Evolutionary conservation across 2,113 vertebrate species (phyloP), one percentile per base, ranked within the genome.

Genomic region (Eulemur rufifrons): DNA sequence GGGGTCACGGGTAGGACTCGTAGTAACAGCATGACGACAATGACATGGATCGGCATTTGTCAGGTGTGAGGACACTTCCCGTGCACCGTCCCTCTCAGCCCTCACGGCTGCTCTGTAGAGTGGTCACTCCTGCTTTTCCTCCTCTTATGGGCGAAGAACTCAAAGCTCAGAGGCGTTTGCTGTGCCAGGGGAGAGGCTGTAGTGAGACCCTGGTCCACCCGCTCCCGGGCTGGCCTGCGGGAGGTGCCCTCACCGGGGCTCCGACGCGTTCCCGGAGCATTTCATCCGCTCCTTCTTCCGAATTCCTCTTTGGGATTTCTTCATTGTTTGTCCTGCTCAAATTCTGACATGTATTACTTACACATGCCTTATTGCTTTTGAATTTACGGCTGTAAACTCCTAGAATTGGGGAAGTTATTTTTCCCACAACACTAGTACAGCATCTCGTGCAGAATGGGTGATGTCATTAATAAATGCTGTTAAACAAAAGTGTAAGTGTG

Each of bases 11-110:
- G 68, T n/a, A 1, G 13, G 23, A 5, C 27, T 25, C 29, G 39
- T 8, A 29, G 74, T 27, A 27, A 27, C 3, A 2, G 11, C 3
- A 9, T 61, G 25, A 20, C 5, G 6, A 27, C 25, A 61, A 4
- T 3, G 14, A 15, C 23, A 68, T n/a, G 56, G n/a, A 29, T 4
- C 8, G 17, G 21, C 20, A 23, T 18, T 15, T 80, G 74, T 29
- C 25, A 29, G 17, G 39, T 45, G 8, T 59, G 0, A 61, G 32
- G 42, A 3, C 15, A 2, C 42, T 50, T 34, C 14, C 7, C 5
- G 3, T 6, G 3, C 8, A 17, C 23, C 0, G 1, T 32, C 4
- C 12, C 56, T n/a, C 25, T 17, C 54, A 2, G 17, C 77, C 20
- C 54, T 87, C 76, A 59, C 5, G 56, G 21, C 14, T 39, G 3